Percentiles rank a stretch among this genome's conserved stretches.
Conservation (phyloP, 2,797 vertebrate genomes). For the Coranthus polyacanthus region DNA sequence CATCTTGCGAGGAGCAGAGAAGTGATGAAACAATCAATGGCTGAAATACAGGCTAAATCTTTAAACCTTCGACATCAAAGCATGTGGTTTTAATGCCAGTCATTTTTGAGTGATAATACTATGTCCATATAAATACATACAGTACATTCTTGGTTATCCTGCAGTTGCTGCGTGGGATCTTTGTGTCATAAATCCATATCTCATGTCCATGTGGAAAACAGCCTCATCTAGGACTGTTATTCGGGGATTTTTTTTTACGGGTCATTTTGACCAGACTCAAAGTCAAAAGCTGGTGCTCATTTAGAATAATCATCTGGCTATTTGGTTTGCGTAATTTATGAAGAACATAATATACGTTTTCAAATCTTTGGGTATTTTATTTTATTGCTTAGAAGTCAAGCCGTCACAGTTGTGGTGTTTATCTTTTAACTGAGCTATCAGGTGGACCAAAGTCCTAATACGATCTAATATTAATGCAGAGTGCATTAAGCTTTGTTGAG, state of each 20-base stretch:
- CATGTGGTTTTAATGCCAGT: neutral
- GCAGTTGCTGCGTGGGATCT: neutral
- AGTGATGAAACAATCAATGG: conserved; percentile 17
- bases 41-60: conserved; percentile 13
- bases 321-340: too few species aligned
- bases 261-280: conserved; percentile 19
- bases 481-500: too few species aligned
- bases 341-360: too few species aligned
- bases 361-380: too few species aligned
- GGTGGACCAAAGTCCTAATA: too few species aligned
- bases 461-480: too few species aligned
- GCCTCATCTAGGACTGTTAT: conserved; percentile 12
- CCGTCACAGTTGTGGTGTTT: too few species aligned
- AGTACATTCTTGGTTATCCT: neutral
- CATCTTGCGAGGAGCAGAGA: neutral
- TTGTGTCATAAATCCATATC: conserved; percentile 1
- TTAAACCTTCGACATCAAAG: conserved; percentile 10
- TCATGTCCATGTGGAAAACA: neutral
- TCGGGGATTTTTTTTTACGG: conserved; percentile 31
- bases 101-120: neutral
- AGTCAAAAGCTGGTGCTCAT: neutral
- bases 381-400: too few species aligned
- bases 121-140: neutral
- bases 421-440: too few species aligned
- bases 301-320: too few species aligned